A percentile compares a stretch with the other conserved stretches of the same genome.
These are phyloP conservation scores for Intellagama lesueurii DNA, from an alignment of 2,797 vertebrate genomes.

Conservation along the genomic window DNA sequence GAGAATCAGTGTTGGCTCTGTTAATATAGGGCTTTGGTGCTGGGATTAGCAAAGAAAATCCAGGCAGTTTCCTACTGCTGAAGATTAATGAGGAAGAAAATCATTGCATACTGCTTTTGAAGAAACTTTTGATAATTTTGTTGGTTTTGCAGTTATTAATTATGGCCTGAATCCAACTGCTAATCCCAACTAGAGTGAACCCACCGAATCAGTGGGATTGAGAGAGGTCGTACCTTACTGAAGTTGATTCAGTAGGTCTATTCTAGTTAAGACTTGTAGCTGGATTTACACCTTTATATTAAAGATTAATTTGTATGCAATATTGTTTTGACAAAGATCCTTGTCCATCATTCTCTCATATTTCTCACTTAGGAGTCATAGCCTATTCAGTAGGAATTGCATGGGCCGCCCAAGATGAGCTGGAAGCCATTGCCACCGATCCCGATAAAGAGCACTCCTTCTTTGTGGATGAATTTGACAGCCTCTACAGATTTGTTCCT, in stretches of 20 bases:
- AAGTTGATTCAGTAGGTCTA: too few relatives aligned
- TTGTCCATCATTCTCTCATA: neutral
- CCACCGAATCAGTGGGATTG: too few relatives aligned
- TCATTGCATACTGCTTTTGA: neutral
- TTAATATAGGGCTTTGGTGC: neutral
- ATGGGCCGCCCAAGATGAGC: slow-evolving; percentile 96
- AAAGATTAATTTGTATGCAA: neutral
- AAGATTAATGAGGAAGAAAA: neutral
- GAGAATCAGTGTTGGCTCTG: neutral
- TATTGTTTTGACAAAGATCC: slow-evolving; percentile 1
- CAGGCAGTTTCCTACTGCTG: neutral
- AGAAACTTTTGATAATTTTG: neutral
- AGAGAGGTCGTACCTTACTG: too few relatives aligned
- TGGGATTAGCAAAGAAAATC: neutral
- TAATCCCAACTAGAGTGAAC: too few relatives aligned
- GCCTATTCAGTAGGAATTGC: slow-evolving; percentile 94
- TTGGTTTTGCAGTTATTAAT: neutral
- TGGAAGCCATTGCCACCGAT: slow-evolving; percentile 94
- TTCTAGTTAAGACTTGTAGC: too few relatives aligned
- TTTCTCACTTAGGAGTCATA: slow-evolving; percentile 86
- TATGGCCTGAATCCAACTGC: too few relatives aligned
- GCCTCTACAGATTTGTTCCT: slow-evolving; percentile 89
- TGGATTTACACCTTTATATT: neutral
- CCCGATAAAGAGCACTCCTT: slow-evolving; percentile 94
- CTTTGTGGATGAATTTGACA: slow-evolving; percentile 97